A percentile compares a stretch with the other conserved stretches of the same genome.
Conservation (phyloP, 1,140 invertebrate genomes). For the Tetragonula clypearis region DNA sequence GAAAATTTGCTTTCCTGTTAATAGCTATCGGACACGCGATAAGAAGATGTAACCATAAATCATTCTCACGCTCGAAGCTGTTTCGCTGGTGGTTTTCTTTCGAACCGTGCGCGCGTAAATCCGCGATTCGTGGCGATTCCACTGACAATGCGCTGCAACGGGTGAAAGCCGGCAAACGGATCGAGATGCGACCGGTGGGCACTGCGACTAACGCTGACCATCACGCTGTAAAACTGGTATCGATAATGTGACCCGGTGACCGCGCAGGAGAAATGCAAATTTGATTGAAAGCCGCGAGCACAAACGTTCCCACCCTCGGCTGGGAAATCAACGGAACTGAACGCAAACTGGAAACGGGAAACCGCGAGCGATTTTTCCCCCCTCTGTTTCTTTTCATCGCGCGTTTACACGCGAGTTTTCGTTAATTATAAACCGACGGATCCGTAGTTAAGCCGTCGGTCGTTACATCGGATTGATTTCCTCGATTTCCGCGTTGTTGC, state of each 20-base stretch:
- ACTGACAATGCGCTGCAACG: not conserved
- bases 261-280: conserved; percentile 35
- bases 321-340: conserved; percentile 4
- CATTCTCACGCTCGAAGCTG: not conserved
- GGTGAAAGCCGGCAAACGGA: too few species aligned
- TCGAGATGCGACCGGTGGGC: not conserved
- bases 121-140: not conserved
- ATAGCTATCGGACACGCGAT: not conserved
- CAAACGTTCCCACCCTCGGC: not conserved
- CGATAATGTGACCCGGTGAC: not conserved
- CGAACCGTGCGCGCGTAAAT: not conserved
- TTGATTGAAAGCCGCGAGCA: conserved; percentile 38
- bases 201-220: not conserved
- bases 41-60: not conserved
- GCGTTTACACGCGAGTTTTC: not conserved
- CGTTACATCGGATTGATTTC: conserved; percentile 21
- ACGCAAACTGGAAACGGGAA: conserved; percentile 11
- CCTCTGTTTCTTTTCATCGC: not conserved
- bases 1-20: not conserved
- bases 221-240: conserved; percentile 16
- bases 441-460: not conserved
- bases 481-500: too few species aligned
- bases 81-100: conserved; percentile 7
- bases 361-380: conserved; percentile 10
- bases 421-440: conserved; percentile 15